A percentile compares a stretch with the other conserved stretches of the same genome.
phyloP scores from a whole-genome alignment of 2,888 invertebrate genomes.

The Geophilus truncorum region DNA sequence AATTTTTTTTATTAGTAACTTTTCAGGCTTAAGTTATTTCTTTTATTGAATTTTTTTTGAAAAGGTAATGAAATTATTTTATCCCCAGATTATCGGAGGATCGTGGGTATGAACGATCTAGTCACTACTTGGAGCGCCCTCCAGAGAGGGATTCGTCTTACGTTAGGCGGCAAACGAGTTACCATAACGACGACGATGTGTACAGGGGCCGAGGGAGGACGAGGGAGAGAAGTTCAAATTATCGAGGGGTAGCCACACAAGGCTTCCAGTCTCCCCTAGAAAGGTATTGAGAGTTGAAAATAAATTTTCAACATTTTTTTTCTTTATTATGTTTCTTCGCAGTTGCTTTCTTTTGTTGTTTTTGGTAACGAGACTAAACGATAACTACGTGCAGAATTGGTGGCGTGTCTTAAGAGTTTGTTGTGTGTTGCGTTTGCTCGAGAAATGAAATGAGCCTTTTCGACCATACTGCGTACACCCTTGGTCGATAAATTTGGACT shows the following conservation, averaged over 20 bases:
- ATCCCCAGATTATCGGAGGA: conserved; percentile 50
- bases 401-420: background rate
- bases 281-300: conserved; percentile 29
- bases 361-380: background rate
- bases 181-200: conserved; percentile 41
- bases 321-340: background rate
- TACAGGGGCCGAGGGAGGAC: conserved; percentile 40
- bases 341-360: background rate
- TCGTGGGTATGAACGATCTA: conserved; percentile 54
- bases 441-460: background rate
- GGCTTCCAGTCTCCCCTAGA: conserved; percentile 35
- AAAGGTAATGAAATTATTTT: conserved; percentile 5
- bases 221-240: conserved; percentile 39
- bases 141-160: conserved; percentile 42
- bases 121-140: conserved; percentile 55
- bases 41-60: background rate
- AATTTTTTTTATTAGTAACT: background rate
- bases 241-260: conserved; percentile 34
- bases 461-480: background rate
- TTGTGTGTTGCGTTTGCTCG: background rate
- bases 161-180: conserved; percentile 40
- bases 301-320: background rate
- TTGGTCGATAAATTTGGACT: conserved; percentile 19
- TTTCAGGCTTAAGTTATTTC: background rate
- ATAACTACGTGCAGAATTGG: background rate